phyloP scores from a whole-genome alignment of 2,797 vertebrate genomes.

The Cygnus olor region DNA sequence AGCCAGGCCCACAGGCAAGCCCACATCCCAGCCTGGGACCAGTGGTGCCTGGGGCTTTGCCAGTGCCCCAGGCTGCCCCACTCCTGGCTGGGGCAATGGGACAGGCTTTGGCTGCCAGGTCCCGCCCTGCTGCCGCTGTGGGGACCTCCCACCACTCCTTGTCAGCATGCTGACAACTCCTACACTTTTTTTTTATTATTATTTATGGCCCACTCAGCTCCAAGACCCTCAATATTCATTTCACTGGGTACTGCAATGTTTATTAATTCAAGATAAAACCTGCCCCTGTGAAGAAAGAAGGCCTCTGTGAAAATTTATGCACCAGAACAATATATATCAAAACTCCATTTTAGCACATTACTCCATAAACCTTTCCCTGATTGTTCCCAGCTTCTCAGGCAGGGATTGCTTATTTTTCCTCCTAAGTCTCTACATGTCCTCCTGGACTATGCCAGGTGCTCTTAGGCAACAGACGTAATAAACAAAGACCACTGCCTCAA shows the following conservation, averaged over 20 bases:
- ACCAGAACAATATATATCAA: not conserved
- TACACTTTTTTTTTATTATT: not conserved
- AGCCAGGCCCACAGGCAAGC: not conserved
- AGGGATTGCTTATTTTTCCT: not conserved
- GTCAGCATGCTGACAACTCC: not conserved
- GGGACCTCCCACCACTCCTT: not conserved
- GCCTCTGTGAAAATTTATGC: not conserved
- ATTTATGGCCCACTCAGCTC: not conserved
- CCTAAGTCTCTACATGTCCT: not conserved
- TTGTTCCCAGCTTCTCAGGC: not conserved
- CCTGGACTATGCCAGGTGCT: not conserved
- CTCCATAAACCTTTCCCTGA: not conserved
- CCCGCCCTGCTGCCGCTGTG: no score
- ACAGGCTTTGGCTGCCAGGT: not conserved
- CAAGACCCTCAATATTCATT: not conserved
- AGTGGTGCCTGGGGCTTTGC: rapidly evolving
- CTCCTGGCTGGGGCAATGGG: not conserved
- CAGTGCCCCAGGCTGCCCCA: not conserved
- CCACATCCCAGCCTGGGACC: rapidly evolving
- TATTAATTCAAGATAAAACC: not conserved
- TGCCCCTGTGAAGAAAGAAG: not conserved
- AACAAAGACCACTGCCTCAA: not conserved
- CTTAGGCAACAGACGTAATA: not conserved
- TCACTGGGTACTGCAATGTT: not conserved
- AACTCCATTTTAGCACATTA: not conserved